Percentiles rank a stretch among this genome's conserved stretches.
Conservation (phyloP, 2,888 invertebrate genomes). For the Agriopis leucophaearia region DNA sequence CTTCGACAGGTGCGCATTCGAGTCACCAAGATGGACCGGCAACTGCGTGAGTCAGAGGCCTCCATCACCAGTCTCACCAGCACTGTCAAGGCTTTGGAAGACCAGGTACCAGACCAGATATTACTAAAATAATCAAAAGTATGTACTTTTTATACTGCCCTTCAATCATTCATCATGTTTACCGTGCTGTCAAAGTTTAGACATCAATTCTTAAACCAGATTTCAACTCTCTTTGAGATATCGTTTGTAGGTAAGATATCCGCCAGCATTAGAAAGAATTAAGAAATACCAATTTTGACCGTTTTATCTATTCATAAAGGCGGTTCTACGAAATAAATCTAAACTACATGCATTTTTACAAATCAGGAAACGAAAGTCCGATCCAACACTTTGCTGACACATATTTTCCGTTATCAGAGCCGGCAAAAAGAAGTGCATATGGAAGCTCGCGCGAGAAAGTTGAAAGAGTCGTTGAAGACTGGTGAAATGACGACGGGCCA, state of each 20-base stretch:
- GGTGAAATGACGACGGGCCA: conserved; percentile 75
- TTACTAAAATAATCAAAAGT: neutral
- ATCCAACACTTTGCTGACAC: too few species aligned
- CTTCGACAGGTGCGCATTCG: conserved; percentile 71
- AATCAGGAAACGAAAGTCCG: too few species aligned
- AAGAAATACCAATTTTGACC: too few species aligned
- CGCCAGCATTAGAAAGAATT: too few species aligned
- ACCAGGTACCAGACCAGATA: conserved; percentile 67
- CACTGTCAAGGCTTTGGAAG: conserved; percentile 77
- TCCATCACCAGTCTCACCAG: conserved; percentile 75
- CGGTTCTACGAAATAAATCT: too few species aligned
- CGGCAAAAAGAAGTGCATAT: conserved; percentile 77
- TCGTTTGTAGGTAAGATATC: too few species aligned
- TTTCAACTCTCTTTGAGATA: too few species aligned
- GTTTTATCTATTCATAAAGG: too few species aligned
- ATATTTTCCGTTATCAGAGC: conserved; percentile 58
- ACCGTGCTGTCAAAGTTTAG: too few species aligned
- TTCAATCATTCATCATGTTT: too few species aligned
- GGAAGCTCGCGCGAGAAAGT: conserved; percentile 78
- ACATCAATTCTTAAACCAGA: too few species aligned
- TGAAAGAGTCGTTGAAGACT: conserved; percentile 77
- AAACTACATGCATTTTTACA: too few species aligned
- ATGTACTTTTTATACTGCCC: neutral
- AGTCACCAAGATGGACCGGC: conserved; percentile 77
- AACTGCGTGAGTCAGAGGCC: conserved; percentile 77